Evolutionary conservation across 2,113 vertebrate genomes (phyloP), one percentile per base, ranked within the genome.

Genomic region (Larimichthys polyactis): DNA sequence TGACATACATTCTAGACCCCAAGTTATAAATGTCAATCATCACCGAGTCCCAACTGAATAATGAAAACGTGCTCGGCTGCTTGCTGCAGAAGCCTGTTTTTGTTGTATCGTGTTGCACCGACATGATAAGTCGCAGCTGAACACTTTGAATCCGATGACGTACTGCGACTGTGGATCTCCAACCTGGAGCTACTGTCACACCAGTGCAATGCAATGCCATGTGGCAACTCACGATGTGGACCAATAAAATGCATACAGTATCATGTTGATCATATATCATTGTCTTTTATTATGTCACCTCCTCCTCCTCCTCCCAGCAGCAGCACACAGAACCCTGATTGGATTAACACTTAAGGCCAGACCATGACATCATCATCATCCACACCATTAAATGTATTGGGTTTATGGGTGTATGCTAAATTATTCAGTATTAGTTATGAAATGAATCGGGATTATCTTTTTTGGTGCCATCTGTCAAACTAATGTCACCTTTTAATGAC

Each of bases 391-490:
- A 32, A 69, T 63, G 48, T 65, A 48, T n/a, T 24, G 40, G 14
- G 1, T 57, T 66, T 55, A 44, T 29, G 11, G 44, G 11, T 19
- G 59, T 32, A 54, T 7, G 57, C 29, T 19, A 55, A 71, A 55
- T 71, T 55, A 54, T 71, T 54, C 48, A 17, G n/a, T n/a, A n/a
- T n/a, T n/a, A n/a, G 20, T 55, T 17, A 70, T 44, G 12, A 54
- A 78, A 71, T 46, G 4, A 63, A 79, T 70, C 58, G 63, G 22
- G 36, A 63, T 54, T 4, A 9, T 43, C 16, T 8, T 40, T 9
- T 9, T 32, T 40, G 2, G 19, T 44, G 16, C 29, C 2, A 65
- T 4, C 36, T 16, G 49, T 29, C 66, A 22, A 75, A 46, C 22
- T 57, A 22, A 11, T 54, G 44, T 75, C 36, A 24, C 2, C 20